phyloP scores from a whole-genome alignment of 1,140 invertebrate species.

The Gryllus bimaculatus region DNA sequence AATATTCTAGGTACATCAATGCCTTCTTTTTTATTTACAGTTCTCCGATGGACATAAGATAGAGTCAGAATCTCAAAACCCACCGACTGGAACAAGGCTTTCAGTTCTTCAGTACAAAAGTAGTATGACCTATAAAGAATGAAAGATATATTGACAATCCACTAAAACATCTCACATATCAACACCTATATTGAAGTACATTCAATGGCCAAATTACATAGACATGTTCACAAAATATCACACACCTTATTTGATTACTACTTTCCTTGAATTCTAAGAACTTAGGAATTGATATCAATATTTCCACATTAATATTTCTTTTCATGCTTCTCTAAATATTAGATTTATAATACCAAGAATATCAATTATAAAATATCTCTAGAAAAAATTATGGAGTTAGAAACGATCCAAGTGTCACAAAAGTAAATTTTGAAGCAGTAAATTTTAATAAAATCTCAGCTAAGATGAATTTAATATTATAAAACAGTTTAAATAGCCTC shows the following conservation, averaged over 20 bases:
- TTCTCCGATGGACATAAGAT: constrained; percentile 73
- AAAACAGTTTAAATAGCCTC: no score
- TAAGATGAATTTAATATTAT: no score
- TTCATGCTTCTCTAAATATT: no score
- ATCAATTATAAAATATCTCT: no score
- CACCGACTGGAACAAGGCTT: constrained; percentile 46
- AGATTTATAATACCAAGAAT: no score
- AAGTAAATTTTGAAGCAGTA: no score
- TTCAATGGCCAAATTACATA: not conserved
- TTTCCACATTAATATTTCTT: no score
- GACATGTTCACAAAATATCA: not conserved
- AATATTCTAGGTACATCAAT: constrained; percentile 84
- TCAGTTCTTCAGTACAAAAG: constrained; percentile 60
- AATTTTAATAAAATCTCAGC: no score
- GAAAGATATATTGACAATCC: constrained; percentile 25
- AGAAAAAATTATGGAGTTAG: no score
- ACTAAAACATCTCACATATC: constrained; percentile 12
- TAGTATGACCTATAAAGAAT: constrained; percentile 61
- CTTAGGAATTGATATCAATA: not conserved
- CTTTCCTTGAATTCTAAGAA: not conserved
- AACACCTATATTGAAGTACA: not conserved
- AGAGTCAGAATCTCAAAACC: constrained; percentile 61
- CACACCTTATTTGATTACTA: not conserved
- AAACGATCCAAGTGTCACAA: no score
- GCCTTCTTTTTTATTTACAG: constrained; percentile 83